phyloP scores from a whole-genome alignment of 2,797 vertebrate species.

The Pseudopleuronectes americanus region DNA sequence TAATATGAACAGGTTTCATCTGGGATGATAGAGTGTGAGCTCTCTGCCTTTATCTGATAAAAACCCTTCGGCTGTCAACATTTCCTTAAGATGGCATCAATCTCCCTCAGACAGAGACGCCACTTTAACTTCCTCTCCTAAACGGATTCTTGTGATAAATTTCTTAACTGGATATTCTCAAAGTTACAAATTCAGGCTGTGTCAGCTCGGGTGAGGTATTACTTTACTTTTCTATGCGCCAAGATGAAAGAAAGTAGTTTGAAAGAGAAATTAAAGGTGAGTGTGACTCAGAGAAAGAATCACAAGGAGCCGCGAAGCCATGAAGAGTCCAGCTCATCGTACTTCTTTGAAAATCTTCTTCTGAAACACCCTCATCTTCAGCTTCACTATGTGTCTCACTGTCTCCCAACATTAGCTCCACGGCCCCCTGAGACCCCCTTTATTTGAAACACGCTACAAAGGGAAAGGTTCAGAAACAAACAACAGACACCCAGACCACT shows the following conservation, averaged over 20 bases:
- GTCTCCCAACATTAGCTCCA: background rate
- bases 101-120: background rate
- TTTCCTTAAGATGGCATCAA: slow-evolving; percentile 6
- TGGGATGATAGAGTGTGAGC: background rate
- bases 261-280: background rate
- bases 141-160: slow-evolving; percentile 2
- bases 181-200: slow-evolving; percentile 10
- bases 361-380: too few relatives aligned
- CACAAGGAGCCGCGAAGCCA: background rate
- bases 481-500: too few relatives aligned
- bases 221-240: background rate
- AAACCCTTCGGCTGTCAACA: background rate
- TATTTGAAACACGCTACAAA: too few relatives aligned
- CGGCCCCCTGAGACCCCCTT: background rate
- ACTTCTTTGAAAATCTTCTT: background rate
- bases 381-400: background rate
- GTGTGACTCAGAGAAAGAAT: background rate
- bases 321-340: background rate
- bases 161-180: slow-evolving; percentile 20
- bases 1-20: too few relatives aligned
- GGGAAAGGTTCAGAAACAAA: too few relatives aligned
- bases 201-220: background rate
- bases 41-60: slow-evolving; percentile 11
- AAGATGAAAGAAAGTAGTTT: background rate
- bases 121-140: background rate